phyloP scores from a whole-genome alignment of 2,113 vertebrate species.

The Saguinus imperator region DNA sequence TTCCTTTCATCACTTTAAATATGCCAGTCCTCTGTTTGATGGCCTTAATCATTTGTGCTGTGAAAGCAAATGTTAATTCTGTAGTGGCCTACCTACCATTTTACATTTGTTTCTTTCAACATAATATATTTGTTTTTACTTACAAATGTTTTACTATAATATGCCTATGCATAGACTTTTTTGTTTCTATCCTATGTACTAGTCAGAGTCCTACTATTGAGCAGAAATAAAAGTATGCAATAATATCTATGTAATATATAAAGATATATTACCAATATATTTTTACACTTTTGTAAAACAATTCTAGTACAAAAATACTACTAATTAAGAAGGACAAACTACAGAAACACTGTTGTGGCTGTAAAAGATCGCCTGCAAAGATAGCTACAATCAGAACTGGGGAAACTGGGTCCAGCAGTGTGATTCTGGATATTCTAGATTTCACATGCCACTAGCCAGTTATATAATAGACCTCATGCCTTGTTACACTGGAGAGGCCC shows the following conservation, averaged over 20 bases:
- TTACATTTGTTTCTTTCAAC: neutral
- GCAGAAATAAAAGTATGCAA: neutral
- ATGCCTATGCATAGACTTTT: neutral
- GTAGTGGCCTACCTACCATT: neutral
- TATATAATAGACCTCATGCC: neutral
- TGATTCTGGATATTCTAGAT: neutral
- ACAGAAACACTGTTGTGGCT: neutral
- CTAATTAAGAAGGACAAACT: neutral
- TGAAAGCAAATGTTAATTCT: neutral
- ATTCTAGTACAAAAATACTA: neutral
- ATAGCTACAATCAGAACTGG: neutral
- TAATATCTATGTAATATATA: neutral
- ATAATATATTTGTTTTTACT: neutral
- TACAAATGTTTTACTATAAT: neutral
- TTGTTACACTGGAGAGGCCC: neutral
- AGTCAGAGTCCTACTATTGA: neutral
- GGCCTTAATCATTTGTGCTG: neutral
- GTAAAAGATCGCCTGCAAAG: neutral
- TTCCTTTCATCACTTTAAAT: neutral
- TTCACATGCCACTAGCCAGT: neutral
- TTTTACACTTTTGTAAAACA: neutral
- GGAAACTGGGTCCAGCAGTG: rapidly evolving
- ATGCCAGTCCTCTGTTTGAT: neutral
- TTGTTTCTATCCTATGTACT: neutral
- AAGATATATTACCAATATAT: neutral